Conservation (phyloP, 2,113 vertebrate species). For the Delphinapterus leucas region DNA sequence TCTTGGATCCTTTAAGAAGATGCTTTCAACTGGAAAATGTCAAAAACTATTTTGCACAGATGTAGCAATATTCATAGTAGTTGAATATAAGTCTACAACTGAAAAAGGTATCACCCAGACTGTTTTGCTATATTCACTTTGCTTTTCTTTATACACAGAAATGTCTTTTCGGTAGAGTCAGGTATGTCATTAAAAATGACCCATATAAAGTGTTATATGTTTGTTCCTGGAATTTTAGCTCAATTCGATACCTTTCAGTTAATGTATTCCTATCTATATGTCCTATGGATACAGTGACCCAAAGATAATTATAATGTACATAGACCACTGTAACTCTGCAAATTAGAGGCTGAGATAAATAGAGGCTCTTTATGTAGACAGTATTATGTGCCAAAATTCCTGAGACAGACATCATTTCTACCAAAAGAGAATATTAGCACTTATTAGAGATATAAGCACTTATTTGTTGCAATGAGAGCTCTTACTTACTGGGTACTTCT, state of each 20-base stretch:
- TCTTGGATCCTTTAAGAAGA: not conserved
- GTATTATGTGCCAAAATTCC: not conserved
- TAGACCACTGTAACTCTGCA: not conserved
- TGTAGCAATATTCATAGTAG: not conserved
- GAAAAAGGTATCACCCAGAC: not conserved
- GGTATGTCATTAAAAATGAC: not conserved
- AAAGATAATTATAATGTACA: not conserved
- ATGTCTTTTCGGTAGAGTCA: not conserved
- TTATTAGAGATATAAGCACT: not conserved
- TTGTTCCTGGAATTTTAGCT: not conserved
- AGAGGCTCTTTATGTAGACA: not conserved
- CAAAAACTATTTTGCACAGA: not conserved
- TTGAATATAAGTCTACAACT: not conserved
- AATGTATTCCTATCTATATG: not conserved
- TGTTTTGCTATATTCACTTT: not conserved
- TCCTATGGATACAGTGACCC: not conserved
- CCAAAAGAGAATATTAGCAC: not conserved
- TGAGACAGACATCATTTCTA: not conserved
- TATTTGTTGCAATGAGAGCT: not conserved
- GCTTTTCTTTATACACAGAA: not conserved
- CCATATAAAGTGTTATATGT: not conserved
- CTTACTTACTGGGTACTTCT: constrained; percentile 51
- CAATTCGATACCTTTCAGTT: not conserved
- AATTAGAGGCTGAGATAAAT: not conserved
- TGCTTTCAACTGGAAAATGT: constrained; percentile 24